These are phyloP conservation scores for Zootermopsis nevadensis DNA, from an alignment of 2,888 invertebrate genomes.

Conservation along the genomic window DNA sequence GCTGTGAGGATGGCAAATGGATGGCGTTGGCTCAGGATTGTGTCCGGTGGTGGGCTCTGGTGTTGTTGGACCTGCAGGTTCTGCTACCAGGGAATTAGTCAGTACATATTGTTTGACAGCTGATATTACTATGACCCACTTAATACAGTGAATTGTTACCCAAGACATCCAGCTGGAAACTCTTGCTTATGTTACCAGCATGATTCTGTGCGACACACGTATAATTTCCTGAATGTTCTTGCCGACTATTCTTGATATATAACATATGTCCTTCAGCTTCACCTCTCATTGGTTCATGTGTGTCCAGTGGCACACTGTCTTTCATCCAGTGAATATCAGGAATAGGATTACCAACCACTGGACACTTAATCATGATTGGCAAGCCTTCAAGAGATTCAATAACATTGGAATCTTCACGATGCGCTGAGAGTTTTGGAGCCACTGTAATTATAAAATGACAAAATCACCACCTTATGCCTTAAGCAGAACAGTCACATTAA, in stretches of 20 bases:
- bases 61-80: no score
- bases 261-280: slow-evolving; percentile 62
- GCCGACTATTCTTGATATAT: slow-evolving; percentile 59
- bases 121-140: no score
- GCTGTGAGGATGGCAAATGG: no score
- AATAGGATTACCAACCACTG: slow-evolving; percentile 69
- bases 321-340: slow-evolving; percentile 72
- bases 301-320: slow-evolving; percentile 62
- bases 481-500: no score
- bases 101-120: no score
- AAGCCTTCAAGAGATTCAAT: slow-evolving; percentile 63
- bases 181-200: slow-evolving; percentile 65
- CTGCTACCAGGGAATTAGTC: no score
- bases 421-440: slow-evolving; percentile 64
- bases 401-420: slow-evolving; percentile 43
- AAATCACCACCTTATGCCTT: no score
- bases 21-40: no score
- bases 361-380: slow-evolving; percentile 66
- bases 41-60: no score
- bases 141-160: slow-evolving; percentile 59
- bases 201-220: slow-evolving; percentile 71
- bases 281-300: neutral
- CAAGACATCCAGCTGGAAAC: slow-evolving; percentile 65
- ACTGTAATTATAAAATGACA: slow-evolving; percentile 59
- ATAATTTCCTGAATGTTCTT: slow-evolving; percentile 67